Evolutionary conservation across 2,797 vertebrate species (phyloP), one percentile per base, ranked within the genome.

Genomic region (Poecilia velifera): DNA sequence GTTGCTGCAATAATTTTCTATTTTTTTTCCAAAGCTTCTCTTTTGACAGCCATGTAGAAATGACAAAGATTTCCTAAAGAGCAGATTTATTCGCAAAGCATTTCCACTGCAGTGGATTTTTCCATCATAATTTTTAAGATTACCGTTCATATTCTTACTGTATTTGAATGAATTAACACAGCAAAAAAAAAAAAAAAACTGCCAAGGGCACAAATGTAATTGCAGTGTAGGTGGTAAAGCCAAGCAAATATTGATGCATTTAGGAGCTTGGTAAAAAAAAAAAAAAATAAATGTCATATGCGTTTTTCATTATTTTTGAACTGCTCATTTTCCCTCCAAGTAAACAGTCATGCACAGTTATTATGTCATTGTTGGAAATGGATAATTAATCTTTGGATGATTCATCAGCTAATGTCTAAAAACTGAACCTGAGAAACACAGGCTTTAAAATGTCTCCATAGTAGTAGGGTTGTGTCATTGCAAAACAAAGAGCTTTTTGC

Each of bases 371-470:
- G 82, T 80, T 82, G 39, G 41, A 89, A 88, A 81, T 84, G 77
- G 79, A 87, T 87, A 75, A 90, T 87, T 92, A 88, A 88, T 86
- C 78, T 82, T 62, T 34, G 73, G 84, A 85, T 84, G 85, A 91
- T 87, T 92, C 82, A 83, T 76, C 82, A 81, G 85, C 76, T 85
- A 88, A 91, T 81, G 78, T 70, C 47, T 64, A 70, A 62, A 82
- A 89, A 89, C 84, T 88, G 71, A 91, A 91, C 87, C 68, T 83
- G 85, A 79, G 84, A 86, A 84, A 81, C 16, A 47, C 46, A 3
- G 43, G 68, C 80, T 55, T 76, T 72, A 46, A 85, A 86, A 82
- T 81, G 73, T 82, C 70, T 80, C 68, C 87, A 20, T 64, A 8
- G 28, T 77, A 76, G 80, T 77, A 77, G 81, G 80, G 77, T 84